Conservation (phyloP, 2,888 invertebrate species). For the Blomia tropicalis region DNA sequence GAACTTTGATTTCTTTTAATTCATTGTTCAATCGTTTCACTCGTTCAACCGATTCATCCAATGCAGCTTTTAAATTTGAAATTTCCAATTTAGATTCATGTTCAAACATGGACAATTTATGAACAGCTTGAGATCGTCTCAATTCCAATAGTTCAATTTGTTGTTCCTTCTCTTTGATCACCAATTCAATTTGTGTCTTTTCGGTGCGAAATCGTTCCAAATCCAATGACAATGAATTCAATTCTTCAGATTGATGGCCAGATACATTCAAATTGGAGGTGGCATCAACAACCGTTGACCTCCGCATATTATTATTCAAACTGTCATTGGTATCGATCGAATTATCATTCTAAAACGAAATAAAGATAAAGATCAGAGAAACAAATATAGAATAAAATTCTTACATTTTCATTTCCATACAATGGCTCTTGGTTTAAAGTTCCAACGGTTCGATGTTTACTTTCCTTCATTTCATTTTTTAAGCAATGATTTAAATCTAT, state of each 20-base stretch:
- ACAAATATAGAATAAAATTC: too few relatives aligned
- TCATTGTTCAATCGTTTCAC: constrained; percentile 48
- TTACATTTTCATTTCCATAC: too few relatives aligned
- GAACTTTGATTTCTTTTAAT: constrained; percentile 78
- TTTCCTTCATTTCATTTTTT: background rate
- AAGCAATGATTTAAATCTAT: background rate
- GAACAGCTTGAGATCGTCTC: constrained; percentile 64
- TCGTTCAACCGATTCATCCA: constrained; percentile 73
- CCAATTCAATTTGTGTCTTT: background rate
- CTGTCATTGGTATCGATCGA: background rate
- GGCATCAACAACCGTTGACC: background rate
- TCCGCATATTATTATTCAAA: background rate
- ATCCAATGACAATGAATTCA: background rate
- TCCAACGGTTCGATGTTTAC: background rate
- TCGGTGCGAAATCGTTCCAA: background rate
- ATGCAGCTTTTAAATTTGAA: constrained; percentile 69
- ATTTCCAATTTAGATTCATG: constrained; percentile 46
- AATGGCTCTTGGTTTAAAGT: too few relatives aligned
- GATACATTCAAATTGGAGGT: background rate
- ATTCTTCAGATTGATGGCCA: background rate
- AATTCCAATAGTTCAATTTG: constrained; percentile 43
- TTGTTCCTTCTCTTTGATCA: constrained; percentile 10
- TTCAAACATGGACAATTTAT: constrained; percentile 81
- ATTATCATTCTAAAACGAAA: too few relatives aligned
- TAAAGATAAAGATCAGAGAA: too few relatives aligned